Evolutionary conservation across 2,113 vertebrate genomes (phyloP), one percentile per base, ranked within the genome.

Genomic region (Sphaerodactylus townsendi): DNA sequence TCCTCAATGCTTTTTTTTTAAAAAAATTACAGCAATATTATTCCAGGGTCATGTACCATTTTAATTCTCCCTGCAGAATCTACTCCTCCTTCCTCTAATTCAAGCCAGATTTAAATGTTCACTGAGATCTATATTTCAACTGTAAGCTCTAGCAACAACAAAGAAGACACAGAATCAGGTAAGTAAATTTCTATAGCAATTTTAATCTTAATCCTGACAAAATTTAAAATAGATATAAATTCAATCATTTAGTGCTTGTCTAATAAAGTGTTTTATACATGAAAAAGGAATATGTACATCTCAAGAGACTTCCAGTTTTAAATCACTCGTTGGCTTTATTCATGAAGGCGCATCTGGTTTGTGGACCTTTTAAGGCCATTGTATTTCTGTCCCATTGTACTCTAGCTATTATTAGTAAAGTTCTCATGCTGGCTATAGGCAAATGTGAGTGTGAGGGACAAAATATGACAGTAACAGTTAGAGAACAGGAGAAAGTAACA

Each of bases 141-240:
- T 28, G 17, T 35, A 48, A 33, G 46, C 8, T 48, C 53, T 77
- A 33, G 37, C 79, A 77, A 28, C 23, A 66, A 78, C 48, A 44
- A 86, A 70, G 17, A 23, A 41, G 56, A 71, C 66, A 82, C 74
- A 62, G n/a, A 62, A n/a, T 48, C 44, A 64, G 53, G 41, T 71
- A 28, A 62, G 33, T 64, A 39, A 77, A 79, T 83, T 83, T 82
- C 68, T 87, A 74, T 72, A 56, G 69, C 83, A 79, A 79, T 87
- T 87, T 87, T 83, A 87, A 86, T 86, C 48, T 77, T 82, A 77
- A 82, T 86, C 44, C 73, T 77, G 80, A 86, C 79, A 86, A 86
- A 82, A 82, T 77, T 64, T 46, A 76, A 84, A 77, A 81, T 81
- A 77, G 56, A 21, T 86, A 82, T 77, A 86, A 71, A 77, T 64